A percentile compares a stretch with the other conserved stretches of the same genome.
Conservation (phyloP, 2,888 invertebrate genomes). For the Copidosoma aretas region DNA sequence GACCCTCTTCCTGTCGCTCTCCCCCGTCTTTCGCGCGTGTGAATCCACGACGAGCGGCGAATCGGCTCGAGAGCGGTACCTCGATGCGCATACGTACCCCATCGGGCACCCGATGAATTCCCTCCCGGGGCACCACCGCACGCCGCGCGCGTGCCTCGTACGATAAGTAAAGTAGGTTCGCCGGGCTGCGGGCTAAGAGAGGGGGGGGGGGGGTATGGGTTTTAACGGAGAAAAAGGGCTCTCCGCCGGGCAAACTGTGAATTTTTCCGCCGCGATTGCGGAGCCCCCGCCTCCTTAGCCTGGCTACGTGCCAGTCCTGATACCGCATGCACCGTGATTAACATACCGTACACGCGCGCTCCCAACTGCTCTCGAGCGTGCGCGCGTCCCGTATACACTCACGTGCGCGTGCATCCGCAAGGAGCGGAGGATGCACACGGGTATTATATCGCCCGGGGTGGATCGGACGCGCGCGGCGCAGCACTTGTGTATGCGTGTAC, state of each 20-base stretch:
- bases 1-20: no score
- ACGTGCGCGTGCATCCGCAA: background rate
- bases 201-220: background rate
- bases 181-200: background rate
- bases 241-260: conserved; percentile 10
- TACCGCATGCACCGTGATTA: conserved; percentile 40
- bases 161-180: background rate
- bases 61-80: no score
- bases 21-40: no score
- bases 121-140: background rate
- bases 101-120: no score
- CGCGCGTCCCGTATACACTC: no score
- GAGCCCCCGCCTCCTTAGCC: no score
- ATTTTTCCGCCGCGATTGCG: conserved; percentile 30
- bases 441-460: no score
- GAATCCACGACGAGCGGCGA: no score
- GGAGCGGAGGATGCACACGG: background rate
- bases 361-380: background rate
- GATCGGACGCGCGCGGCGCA: no score
- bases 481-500: no score
- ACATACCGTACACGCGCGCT: conserved; percentile 23
- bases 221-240: background rate
- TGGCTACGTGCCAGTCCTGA: conserved; percentile 43
- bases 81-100: no score
- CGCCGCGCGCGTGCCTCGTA: background rate